Evolutionary conservation across 2,797 vertebrate species (phyloP), one percentile per base, ranked within the genome.

Genomic region (Brotula barbata): DNA sequence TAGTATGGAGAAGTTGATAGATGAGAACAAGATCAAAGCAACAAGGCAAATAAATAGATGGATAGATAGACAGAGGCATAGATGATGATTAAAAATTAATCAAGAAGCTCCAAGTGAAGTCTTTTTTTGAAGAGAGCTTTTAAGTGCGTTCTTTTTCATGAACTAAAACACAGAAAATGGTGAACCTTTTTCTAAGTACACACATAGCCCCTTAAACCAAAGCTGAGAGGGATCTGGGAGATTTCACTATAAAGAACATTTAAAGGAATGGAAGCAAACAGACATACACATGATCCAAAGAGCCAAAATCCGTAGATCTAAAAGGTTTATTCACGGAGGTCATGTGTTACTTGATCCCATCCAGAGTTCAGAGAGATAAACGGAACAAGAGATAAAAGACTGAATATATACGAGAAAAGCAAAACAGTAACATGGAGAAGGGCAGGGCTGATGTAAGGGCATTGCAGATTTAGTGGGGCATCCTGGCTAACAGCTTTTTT

Each of bases 341-440:
- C 58, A 68, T 62, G 69, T 72, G 55, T 68, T 68, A 60, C 58
- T 70, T 63, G 64, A 58, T 64, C 72, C 73, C 22, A 57, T 65
- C 57, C n/a, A 31, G 37, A 68, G 2, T 71, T 73, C 25, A 50
- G 64, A 68, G 52, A 54, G 48, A 2, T 33, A 51, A 25, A 68
- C 12, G 37, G 28, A 59, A 48, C 21, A 60, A 12, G 20, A 64
- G 68, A 64, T 57, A 39, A 49, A 71, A 17, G 17, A 61, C 21
- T 13, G 41, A 64, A 64, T 43, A 40, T 64, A 61, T 66, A 21
- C n/a, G 9, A 3, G 37, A 15, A 14, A 58, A 40, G 39, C 31
- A 51, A 74, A 75, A 71, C 20, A 62, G 31, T 62, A 75, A 61
- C 9, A 37, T 23, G 31, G 22, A 33, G 25, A 48, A 42, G 41